Conservation (phyloP, 1,140 invertebrate species). For the Monomorium pharaonis region DNA sequence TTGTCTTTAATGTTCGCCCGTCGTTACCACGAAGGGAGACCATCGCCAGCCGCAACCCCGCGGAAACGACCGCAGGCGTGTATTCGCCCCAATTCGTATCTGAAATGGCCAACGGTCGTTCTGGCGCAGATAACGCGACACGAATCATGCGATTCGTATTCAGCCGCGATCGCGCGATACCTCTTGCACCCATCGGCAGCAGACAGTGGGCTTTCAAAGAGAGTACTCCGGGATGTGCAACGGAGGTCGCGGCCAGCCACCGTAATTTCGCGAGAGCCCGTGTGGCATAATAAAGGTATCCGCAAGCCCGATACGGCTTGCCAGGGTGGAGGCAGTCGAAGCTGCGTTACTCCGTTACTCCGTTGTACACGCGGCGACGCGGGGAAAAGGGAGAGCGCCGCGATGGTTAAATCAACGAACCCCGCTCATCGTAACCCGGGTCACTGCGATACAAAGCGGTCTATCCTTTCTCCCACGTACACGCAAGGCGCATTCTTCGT, state of each 20-base stretch:
- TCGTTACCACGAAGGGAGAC: neutral
- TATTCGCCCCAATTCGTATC: conserved; percentile 20
- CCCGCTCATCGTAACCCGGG: conserved; percentile 20
- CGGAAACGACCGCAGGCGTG: neutral
- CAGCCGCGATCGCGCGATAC: conserved; percentile 41
- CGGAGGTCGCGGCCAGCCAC: conserved; percentile 29
- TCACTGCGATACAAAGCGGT: conserved; percentile 30
- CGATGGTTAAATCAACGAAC: conserved; percentile 46
- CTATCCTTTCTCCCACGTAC: neutral
- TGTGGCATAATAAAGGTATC: conserved; percentile 64
- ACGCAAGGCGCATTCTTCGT: conserved; percentile 27
- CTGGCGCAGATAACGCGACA: conserved; percentile 50
- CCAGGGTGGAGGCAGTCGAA: conserved; percentile 3
- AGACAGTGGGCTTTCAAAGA: conserved; percentile 58
- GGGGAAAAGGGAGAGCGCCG: neutral
- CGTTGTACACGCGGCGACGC: neutral
- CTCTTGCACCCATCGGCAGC: conserved; percentile 35
- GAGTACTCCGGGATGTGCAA: conserved; percentile 4
- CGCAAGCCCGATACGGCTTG: conserved; percentile 58
- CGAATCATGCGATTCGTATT: conserved; percentile 68
- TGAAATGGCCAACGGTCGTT: neutral
- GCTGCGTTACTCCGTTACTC: conserved; percentile 45
- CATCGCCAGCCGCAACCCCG: neutral
- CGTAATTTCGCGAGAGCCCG: conserved; percentile 63
- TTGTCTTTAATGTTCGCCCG: neutral